These are phyloP conservation scores for Agelaius phoeniceus DNA, from an alignment of 2,113 vertebrate species.

Conservation along the genomic window DNA sequence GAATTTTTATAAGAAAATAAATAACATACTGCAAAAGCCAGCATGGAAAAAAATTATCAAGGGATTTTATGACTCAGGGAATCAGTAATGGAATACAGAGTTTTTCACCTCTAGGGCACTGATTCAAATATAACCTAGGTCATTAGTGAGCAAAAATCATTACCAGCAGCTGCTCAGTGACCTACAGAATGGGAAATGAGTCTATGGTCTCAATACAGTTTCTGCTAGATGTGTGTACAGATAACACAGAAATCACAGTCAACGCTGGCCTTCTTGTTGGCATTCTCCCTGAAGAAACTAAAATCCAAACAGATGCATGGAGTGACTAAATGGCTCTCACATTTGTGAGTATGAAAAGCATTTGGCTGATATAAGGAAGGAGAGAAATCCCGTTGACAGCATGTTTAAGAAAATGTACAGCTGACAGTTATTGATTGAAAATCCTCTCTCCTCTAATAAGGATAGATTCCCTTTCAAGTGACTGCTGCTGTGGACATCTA, in stretches of 20 bases:
- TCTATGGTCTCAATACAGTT: constrained; percentile 9
- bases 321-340: constrained; percentile 33
- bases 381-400: constrained; percentile 23
- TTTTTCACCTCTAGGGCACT: constrained; percentile 62
- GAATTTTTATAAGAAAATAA: constrained; percentile 39
- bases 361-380: constrained; percentile 8
- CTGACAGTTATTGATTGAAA: constrained; percentile 66
- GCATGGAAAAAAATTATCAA: not conserved
- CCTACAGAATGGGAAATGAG: constrained; percentile 51
- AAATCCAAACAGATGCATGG: constrained; percentile 8
- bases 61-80: constrained; percentile 50
- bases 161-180: constrained; percentile 64
- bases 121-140: constrained; percentile 64
- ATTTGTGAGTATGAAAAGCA: constrained; percentile 9
- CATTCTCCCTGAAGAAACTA: not conserved
- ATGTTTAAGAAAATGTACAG: constrained; percentile 50
- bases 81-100: constrained; percentile 58
- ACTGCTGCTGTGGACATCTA: constrained; percentile 21
- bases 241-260: constrained; percentile 12
- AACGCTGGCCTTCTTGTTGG: not conserved
- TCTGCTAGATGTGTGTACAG: not conserved
- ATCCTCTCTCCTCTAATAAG: constrained; percentile 38
- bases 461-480: constrained; percentile 56
- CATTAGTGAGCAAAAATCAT: constrained; percentile 68
- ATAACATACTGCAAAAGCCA: constrained; percentile 14